These are phyloP conservation scores for Cyphomyrus plagiostoma DNA, from an alignment of 2,113 vertebrate species.

Conservation along the genomic window DNA sequence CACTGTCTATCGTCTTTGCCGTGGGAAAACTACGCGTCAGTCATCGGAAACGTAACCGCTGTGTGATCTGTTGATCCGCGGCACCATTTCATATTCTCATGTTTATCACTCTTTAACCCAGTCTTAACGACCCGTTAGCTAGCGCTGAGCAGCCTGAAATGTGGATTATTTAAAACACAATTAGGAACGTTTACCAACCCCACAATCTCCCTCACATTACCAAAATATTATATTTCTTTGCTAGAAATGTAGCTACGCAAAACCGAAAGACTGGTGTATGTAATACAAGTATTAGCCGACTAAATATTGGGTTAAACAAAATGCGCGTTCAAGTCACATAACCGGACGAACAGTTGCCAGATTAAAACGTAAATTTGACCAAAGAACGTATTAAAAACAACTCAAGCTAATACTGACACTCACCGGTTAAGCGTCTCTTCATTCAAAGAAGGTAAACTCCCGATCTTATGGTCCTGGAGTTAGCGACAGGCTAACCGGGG, in stretches of 20 bases:
- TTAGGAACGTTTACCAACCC: background rate
- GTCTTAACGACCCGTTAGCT: background rate
- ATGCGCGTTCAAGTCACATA: background rate
- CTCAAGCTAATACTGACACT: background rate
- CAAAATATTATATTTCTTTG: background rate
- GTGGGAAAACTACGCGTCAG: background rate
- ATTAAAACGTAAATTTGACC: background rate
- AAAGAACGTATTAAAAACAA: background rate
- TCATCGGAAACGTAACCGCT: background rate
- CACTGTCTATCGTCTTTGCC: background rate
- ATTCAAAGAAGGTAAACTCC: slow-evolving; percentile 15
- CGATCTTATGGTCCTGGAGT: background rate
- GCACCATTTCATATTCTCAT: background rate
- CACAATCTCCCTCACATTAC: background rate
- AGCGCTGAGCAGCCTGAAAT: background rate
- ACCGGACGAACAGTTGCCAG: background rate
- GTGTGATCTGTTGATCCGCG: background rate
- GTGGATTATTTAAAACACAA: background rate
- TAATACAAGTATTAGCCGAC: background rate
- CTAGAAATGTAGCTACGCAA: background rate
- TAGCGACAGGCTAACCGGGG: background rate
- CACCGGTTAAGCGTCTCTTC: slow-evolving; percentile 16
- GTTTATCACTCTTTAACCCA: background rate
- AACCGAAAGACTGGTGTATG: background rate
- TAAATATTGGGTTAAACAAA: background rate